Percentiles rank a stretch among this genome's conserved stretches.
These are phyloP conservation scores for Sinocyclocheilus maitianheensis DNA, from an alignment of 2,113 vertebrate species.

Conservation along the genomic window DNA sequence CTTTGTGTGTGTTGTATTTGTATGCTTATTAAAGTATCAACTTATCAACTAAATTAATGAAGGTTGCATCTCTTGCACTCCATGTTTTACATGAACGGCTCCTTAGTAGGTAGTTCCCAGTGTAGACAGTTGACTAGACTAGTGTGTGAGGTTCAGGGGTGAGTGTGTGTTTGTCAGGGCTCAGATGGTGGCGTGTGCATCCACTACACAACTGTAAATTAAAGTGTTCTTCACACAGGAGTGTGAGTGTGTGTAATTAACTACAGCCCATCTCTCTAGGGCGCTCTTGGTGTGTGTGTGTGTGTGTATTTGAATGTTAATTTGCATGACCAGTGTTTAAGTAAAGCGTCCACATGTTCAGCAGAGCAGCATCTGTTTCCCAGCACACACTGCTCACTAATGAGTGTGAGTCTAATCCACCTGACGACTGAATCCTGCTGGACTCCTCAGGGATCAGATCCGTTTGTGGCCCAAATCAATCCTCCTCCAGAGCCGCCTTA, in stretches of 20 bases:
- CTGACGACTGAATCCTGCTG: background rate
- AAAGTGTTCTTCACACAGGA: slow-evolving; percentile 36
- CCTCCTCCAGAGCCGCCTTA: background rate
- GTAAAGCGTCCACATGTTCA: background rate
- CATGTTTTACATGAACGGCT: background rate
- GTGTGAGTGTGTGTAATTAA: slow-evolving; percentile 45
- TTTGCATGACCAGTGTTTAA: background rate
- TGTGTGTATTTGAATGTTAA: slow-evolving; percentile 11
- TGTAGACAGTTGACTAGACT: background rate
- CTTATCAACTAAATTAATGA: background rate
- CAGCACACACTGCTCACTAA: slow-evolving; percentile 1
- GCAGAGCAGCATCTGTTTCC: slow-evolving; percentile 14
- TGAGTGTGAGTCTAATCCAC: slow-evolving; percentile 27
- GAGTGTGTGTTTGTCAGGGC: slow-evolving; percentile 9
- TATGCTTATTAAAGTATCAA: background rate
- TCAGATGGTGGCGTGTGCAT: slow-evolving; percentile 21
- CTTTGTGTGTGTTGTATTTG: background rate
- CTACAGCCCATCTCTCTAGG: background rate
- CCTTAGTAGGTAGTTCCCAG: background rate
- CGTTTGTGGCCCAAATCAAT: background rate
- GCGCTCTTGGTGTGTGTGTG: background rate
- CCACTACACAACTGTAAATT: slow-evolving; percentile 40
- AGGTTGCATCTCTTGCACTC: background rate
- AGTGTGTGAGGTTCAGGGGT: background rate
- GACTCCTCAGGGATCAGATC: slow-evolving; percentile 5